phyloP scores from a whole-genome alignment of 2,888 invertebrate species.

The Geophilus truncorum region DNA sequence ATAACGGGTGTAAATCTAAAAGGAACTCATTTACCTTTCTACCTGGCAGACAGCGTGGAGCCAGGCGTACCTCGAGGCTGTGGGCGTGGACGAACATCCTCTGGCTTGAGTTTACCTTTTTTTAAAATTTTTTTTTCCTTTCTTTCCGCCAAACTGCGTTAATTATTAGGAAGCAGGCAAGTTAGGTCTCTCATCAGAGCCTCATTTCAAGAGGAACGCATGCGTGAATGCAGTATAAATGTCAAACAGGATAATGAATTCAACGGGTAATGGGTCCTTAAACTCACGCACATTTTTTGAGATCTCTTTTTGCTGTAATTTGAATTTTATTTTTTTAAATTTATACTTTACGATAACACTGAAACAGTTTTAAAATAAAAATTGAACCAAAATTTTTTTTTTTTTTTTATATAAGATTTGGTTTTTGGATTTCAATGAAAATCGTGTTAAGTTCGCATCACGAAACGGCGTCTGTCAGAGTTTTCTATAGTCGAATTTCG shows the following conservation, averaged over 20 bases:
- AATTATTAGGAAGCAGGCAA: slow-evolving; percentile 5
- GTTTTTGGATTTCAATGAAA: background rate
- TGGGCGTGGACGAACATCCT: slow-evolving; percentile 20
- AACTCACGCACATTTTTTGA: background rate
- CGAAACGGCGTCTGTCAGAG: slow-evolving; percentile 3
- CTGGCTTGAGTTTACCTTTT: background rate
- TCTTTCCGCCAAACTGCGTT: slow-evolving; percentile 10
- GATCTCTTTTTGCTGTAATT: background rate
- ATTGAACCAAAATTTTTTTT: background rate
- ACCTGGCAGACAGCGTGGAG: slow-evolving; percentile 10
- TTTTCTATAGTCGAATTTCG: background rate
- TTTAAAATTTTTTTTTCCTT: background rate
- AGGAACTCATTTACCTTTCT: slow-evolving; percentile 15
- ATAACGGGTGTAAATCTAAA: background rate
- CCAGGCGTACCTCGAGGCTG: background rate
- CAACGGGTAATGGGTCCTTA: slow-evolving; percentile 1
- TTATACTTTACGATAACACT: background rate
- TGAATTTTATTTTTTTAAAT: background rate
- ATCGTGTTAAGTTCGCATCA: background rate
- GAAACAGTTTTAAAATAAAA: background rate
- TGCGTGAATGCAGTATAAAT: slow-evolving; percentile 6
- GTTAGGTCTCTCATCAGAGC: slow-evolving; percentile 8
- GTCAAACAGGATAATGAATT: slow-evolving; percentile 20
- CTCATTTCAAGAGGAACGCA: background rate
- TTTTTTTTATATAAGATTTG: background rate